A percentile compares a stretch with the other conserved stretches of the same genome.
phyloP scores from a whole-genome alignment of 2,797 vertebrate species.

The Danio aesculapii region DNA sequence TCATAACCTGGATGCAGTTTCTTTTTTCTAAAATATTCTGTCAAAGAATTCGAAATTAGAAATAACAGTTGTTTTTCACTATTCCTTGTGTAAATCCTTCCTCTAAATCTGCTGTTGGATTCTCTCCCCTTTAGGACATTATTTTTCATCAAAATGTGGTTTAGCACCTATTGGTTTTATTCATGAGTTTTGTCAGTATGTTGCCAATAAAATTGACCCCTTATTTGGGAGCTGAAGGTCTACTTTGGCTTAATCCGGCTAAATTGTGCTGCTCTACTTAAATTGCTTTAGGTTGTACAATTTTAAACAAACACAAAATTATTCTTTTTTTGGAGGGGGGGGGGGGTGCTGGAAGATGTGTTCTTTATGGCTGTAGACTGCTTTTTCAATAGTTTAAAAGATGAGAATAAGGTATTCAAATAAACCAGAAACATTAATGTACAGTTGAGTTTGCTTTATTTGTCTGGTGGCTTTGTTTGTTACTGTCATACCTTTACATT shows the following conservation, averaged over 20 bases:
- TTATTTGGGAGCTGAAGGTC: conserved; percentile 48
- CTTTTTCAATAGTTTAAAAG: conserved; percentile 77
- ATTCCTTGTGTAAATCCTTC: background rate
- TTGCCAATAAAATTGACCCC: conserved; percentile 36
- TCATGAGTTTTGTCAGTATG: conserved; percentile 41
- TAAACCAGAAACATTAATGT: conserved; percentile 81
- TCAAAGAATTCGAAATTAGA: background rate
- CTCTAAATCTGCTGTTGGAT: conserved; percentile 2
- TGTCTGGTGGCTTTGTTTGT: background rate
- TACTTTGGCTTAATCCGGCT: conserved; percentile 45
- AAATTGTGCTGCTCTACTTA: conserved; percentile 63
- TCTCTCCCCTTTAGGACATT: conserved; percentile 43
- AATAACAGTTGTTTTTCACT: conserved; percentile 1
- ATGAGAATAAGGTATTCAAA: conserved; percentile 73
- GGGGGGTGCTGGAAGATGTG: conserved; percentile 53
- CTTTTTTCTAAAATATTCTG: conserved; percentile 43
- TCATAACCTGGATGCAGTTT: conserved; percentile 39
- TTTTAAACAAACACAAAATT: conserved; percentile 74
- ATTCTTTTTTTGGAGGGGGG: too few species aligned
- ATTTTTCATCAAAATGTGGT: conserved; percentile 57
- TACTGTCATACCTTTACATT: background rate
- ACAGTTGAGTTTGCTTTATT: background rate
- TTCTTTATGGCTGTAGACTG: conserved; percentile 75
- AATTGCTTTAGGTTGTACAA: conserved; percentile 74
- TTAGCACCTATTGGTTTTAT: conserved; percentile 45